Conservation (phyloP, 2,888 invertebrate species). For the Syrista parreyssii region DNA sequence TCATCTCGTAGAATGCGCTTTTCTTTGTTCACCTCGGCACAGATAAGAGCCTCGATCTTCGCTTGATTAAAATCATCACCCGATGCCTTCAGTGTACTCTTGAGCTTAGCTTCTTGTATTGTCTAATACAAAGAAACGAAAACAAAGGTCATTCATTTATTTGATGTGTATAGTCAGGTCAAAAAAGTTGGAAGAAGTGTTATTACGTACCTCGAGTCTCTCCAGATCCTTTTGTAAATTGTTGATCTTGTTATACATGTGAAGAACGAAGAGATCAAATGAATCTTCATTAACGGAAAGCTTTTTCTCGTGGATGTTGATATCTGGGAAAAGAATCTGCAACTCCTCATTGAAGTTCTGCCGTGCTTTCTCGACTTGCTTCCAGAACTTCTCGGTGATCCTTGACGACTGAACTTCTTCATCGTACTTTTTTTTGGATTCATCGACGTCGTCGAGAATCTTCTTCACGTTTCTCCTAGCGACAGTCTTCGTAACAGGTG, state of each 20-base stretch:
- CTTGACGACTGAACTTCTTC: slow-evolving; percentile 70
- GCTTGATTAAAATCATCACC: slow-evolving; percentile 71
- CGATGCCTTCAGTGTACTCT: slow-evolving; percentile 73
- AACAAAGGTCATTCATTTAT: not conserved
- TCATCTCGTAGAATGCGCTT: slow-evolving; percentile 75
- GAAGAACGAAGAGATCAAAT: slow-evolving; percentile 81
- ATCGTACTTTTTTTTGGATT: slow-evolving; percentile 72
- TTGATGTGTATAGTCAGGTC: not conserved
- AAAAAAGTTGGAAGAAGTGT: not conserved
- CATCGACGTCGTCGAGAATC: slow-evolving; percentile 71
- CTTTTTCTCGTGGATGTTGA: slow-evolving; percentile 76
- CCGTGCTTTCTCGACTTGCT: slow-evolving; percentile 76
- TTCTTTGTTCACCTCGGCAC: slow-evolving; percentile 76
- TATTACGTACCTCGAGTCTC: slow-evolving; percentile 71
- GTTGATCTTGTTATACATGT: slow-evolving; percentile 81
- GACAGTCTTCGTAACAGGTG: slow-evolving; percentile 57
- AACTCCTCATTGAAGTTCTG: slow-evolving; percentile 75
- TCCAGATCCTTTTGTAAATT: slow-evolving; percentile 82
- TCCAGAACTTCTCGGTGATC: slow-evolving; percentile 85
- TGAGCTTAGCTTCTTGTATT: slow-evolving; percentile 72
- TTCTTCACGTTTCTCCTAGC: slow-evolving; percentile 57
- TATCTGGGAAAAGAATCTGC: slow-evolving; percentile 78
- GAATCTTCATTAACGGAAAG: slow-evolving; percentile 74
- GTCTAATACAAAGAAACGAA: slow-evolving; percentile 61
- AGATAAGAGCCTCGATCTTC: slow-evolving; percentile 71